Evolutionary conservation across 2,797 vertebrate species (phyloP).

Genomic region (Mus minutoides): DNA sequence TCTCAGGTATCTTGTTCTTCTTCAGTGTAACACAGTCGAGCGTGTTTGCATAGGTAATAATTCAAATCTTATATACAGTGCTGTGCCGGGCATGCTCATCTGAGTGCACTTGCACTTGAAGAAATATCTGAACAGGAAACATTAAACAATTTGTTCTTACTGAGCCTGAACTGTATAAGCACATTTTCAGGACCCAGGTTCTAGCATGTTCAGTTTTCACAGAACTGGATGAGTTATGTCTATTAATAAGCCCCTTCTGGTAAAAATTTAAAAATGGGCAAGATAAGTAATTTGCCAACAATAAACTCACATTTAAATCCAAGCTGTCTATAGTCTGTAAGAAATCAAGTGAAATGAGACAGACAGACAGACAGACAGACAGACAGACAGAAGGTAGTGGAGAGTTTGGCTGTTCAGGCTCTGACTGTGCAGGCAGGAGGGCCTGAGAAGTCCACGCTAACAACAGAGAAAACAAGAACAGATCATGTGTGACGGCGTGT

Average conservation of each 20-base stretch:
- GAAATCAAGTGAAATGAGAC: not conserved
- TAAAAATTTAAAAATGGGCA: slow-evolving; percentile 29
- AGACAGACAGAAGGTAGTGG: no score
- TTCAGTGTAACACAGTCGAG: slow-evolving; percentile 4
- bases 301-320: slow-evolving; percentile 38
- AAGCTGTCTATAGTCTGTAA: not conserved
- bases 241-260: slow-evolving; percentile 1
- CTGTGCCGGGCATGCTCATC: not conserved
- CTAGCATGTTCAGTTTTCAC: not conserved
- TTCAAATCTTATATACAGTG: not conserved
- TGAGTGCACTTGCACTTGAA: not conserved
- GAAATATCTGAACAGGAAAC: not conserved
- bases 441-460: not conserved
- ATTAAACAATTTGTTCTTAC: not conserved
- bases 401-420: no score
- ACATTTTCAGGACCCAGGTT: not conserved
- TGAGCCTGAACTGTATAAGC: not conserved
- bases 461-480: not conserved
- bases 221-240: slow-evolving; percentile 22
- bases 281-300: slow-evolving; percentile 31
- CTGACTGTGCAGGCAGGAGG: not conserved
- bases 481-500: not conserved
- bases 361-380: not conserved
- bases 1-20: not conserved
- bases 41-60: slow-evolving; percentile 2